Evolutionary conservation across 2,888 invertebrate genomes (phyloP).

Genomic region (Teleogryllus oceanicus): DNA sequence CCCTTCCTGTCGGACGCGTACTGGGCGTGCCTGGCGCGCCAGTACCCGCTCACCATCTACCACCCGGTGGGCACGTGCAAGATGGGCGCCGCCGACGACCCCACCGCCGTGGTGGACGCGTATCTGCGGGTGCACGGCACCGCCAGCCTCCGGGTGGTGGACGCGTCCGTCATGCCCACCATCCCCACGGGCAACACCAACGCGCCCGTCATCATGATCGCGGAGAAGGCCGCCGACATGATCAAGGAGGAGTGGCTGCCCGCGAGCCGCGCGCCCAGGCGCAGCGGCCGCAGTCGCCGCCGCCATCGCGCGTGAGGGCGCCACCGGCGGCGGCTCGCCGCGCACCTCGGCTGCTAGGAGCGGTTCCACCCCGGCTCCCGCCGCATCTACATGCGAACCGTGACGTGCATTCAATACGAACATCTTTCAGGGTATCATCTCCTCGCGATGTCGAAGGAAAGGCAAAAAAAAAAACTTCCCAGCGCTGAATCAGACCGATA

Average conservation of each 20-base stretch:
- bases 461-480: no score
- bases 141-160: constrained; percentile 66
- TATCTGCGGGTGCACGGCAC: constrained; percentile 65
- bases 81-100: constrained; percentile 59
- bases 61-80: constrained; percentile 77
- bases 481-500: no score
- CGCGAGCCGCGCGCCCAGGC: background rate
- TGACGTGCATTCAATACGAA: no score
- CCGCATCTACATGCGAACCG: no score
- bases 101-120: constrained; percentile 62
- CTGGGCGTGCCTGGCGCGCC: constrained; percentile 67
- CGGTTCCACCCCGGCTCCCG: no score
- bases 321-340: no score
- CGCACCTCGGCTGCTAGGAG: no score
- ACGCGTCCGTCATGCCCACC: constrained; percentile 78
- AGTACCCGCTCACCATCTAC: constrained; percentile 75
- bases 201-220: constrained; percentile 79
- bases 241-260: constrained; percentile 68
- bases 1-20: constrained; percentile 68
- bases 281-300: background rate
- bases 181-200: constrained; percentile 79
- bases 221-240: constrained; percentile 77
- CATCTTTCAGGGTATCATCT: no score
- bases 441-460: no score
- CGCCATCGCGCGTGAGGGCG: no score